Evolutionary conservation across 2,113 vertebrate species (phyloP).

Genomic region (Ptyas mucosa): DNA sequence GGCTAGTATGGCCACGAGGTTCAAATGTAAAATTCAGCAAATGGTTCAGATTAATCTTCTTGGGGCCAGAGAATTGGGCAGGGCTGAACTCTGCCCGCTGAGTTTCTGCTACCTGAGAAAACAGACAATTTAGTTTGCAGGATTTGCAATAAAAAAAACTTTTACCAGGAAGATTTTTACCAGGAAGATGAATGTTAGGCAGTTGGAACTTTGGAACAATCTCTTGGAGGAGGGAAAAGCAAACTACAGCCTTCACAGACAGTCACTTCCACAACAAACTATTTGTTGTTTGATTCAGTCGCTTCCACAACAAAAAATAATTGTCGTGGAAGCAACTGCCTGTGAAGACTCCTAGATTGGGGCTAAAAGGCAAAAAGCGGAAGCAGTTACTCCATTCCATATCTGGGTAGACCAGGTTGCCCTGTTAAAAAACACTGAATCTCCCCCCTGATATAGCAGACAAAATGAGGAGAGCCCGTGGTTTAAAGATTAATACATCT

Average conservation of each 20-base stretch:
- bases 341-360: too few species aligned
- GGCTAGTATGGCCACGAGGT: constrained; percentile 85
- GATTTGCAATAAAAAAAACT: background rate
- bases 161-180: background rate
- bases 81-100: constrained; percentile 97
- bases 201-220: background rate
- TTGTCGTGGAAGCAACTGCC: too few species aligned
- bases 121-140: background rate
- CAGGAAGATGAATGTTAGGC: background rate
- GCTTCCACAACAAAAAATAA: too few species aligned
- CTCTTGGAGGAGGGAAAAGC: background rate
- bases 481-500: too few species aligned
- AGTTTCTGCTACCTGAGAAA: constrained; percentile 90
- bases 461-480: too few species aligned
- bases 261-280: too few species aligned
- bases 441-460: too few species aligned
- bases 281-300: too few species aligned
- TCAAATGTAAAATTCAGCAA: constrained; percentile 98
- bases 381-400: too few species aligned
- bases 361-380: too few species aligned
- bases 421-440: too few species aligned
- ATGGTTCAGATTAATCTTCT: constrained; percentile 98
- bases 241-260: background rate
- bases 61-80: constrained; percentile 96
- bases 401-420: too few species aligned